Evolutionary conservation across 37 sponge, comb jelly and placozoan genomes (phyloP).

Genomic region (Mnemiopsis leidyi): DNA sequence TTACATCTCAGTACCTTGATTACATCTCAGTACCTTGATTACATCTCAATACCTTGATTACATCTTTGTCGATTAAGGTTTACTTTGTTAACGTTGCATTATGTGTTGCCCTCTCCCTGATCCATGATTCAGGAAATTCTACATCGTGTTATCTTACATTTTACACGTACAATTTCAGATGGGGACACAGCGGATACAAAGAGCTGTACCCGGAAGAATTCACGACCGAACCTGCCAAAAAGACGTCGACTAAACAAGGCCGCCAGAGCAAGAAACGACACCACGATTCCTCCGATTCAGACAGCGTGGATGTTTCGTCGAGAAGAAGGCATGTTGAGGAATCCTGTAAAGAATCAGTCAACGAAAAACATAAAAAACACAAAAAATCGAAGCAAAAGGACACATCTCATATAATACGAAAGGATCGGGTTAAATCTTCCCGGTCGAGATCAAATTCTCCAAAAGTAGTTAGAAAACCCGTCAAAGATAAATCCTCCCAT

Average conservation of each 20-base stretch:
- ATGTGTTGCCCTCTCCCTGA: too few species aligned
- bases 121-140: too few species aligned
- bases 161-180: constrained; percentile 66
- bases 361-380: neutral
- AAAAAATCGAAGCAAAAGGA: neutral
- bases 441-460: neutral
- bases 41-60: too few species aligned
- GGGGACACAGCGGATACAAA: constrained; percentile 81
- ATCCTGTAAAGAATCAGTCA: neutral
- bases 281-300: neutral
- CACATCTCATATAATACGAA: neutral
- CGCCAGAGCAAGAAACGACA: neutral
- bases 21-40: too few species aligned
- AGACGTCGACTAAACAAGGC: neutral
- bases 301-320: neutral
- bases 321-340: neutral
- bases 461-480: neutral
- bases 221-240: neutral
- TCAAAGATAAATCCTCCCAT: neutral
- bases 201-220: constrained; percentile 79
- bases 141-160: too few species aligned
- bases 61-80: too few species aligned
- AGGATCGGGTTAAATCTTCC: neutral
- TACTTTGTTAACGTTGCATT: too few species aligned
- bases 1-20: too few species aligned